Percentiles rank a stretch among this genome's conserved stretches.
These are phyloP conservation scores for Chymomyza caudatula DNA, from an alignment of 2,888 invertebrate genomes.

Conservation along the genomic window DNA sequence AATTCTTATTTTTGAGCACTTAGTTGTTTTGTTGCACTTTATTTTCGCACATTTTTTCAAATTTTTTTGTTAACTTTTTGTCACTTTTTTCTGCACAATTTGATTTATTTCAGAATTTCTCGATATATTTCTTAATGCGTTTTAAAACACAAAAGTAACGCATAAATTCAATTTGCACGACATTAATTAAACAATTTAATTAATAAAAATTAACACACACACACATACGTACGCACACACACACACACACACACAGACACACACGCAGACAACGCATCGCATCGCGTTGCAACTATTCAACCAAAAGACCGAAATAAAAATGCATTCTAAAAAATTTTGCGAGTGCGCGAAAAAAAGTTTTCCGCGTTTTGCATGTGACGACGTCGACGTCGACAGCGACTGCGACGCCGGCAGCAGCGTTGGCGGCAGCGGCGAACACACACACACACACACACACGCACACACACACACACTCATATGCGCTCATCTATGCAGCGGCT, in stretches of 20 bases:
- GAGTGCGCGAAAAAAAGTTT: constrained; percentile 70
- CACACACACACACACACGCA: constrained; percentile 16
- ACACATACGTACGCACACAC: constrained; percentile 11
- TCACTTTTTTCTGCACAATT: too few species aligned
- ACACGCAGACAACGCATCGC: constrained; percentile 31
- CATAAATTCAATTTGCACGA: constrained; percentile 3
- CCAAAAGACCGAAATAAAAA: constrained; percentile 72
- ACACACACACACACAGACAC: constrained; percentile 31
- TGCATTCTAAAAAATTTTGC: constrained; percentile 73
- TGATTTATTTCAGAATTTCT: too few species aligned
- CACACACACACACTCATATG: constrained; percentile 19
- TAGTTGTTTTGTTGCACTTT: too few species aligned
- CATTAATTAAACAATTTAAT: constrained; percentile 38
- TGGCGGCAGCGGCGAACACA: constrained; percentile 35
- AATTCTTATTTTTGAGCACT: too few species aligned
- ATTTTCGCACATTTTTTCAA: too few species aligned
- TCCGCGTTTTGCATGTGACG: constrained; percentile 71
- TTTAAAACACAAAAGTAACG: neutral
- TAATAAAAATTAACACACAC: constrained; percentile 28
- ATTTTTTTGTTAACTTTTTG: too few species aligned
- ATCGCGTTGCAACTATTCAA: constrained; percentile 71
- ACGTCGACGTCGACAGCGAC: constrained; percentile 46
- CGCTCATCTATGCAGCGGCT: constrained; percentile 31
- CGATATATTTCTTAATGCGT: too few species aligned
- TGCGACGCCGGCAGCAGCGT: constrained; percentile 20